These are phyloP conservation scores for Alectoris magna DNA, from an alignment of 2,797 vertebrate species.

Conservation along the genomic window DNA sequence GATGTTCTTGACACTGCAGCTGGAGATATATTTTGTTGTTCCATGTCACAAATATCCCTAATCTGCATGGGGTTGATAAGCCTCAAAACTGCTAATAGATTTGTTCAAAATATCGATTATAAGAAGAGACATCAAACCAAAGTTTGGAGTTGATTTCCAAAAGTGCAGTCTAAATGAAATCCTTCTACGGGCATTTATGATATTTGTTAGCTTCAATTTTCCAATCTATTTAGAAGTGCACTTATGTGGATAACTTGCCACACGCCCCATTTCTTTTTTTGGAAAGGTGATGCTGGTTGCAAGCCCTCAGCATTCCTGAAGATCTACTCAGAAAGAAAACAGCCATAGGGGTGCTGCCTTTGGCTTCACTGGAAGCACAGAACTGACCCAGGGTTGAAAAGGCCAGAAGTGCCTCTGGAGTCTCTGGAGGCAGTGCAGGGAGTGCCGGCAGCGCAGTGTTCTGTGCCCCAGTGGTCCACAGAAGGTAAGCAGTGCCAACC, in stretches of 20 bases:
- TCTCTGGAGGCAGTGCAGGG: neutral
- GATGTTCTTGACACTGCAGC: neutral
- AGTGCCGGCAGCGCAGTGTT: neutral
- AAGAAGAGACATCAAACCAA: conserved; percentile 34
- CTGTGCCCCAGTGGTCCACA: neutral
- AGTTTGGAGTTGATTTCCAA: neutral
- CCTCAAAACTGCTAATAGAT: neutral
- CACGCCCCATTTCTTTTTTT: neutral
- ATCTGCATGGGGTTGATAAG: neutral
- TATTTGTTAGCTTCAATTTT: conserved; percentile 53
- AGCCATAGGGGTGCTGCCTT: neutral
- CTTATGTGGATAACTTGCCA: neutral
- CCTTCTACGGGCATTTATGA: neutral
- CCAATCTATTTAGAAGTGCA: neutral
- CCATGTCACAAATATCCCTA: conserved; percentile 24
- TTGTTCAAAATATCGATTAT: conserved; percentile 19
- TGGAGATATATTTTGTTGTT: conserved; percentile 33
- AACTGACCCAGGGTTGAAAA: conserved; percentile 49
- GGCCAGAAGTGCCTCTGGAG: conserved; percentile 18
- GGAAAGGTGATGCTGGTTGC: neutral
- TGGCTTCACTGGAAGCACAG: neutral
- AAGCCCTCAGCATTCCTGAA: neutral
- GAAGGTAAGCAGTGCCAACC: neutral
- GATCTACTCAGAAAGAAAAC: neutral
- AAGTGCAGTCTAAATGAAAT: conserved; percentile 23